Conservation (phyloP, 2,888 invertebrate species). For the Belgica antarctica region DNA sequence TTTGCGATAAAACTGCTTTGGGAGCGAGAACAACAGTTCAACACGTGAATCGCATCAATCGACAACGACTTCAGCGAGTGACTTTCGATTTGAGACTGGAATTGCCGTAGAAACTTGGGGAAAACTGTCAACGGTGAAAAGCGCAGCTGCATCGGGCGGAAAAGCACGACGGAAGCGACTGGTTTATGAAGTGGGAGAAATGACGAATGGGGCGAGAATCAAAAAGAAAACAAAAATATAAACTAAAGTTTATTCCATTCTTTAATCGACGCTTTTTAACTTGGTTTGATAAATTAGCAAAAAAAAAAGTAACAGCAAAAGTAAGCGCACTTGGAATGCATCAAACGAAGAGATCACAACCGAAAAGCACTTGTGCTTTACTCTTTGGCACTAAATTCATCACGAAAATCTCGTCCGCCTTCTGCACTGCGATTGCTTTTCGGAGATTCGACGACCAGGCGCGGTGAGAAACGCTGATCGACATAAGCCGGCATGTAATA, state of each 20-base stretch:
- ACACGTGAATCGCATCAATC: too few relatives aligned
- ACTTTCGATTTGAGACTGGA: too few relatives aligned
- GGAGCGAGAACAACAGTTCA: too few relatives aligned
- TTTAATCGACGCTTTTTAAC: neutral
- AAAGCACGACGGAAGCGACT: neutral
- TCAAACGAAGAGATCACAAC: neutral
- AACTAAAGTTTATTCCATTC: conserved; percentile 1
- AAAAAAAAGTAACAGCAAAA: neutral
- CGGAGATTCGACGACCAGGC: neutral
- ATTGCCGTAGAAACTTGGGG: too few relatives aligned
- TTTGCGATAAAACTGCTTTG: too few relatives aligned
- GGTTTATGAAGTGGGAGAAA: too few relatives aligned
- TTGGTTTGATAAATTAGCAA: neutral
- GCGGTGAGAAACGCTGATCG: conserved; percentile 1
- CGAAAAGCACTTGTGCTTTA: neutral
- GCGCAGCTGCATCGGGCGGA: neutral
- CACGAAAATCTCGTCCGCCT: too few relatives aligned
- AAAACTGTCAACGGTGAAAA: neutral
- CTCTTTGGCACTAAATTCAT: conserved; percentile 7
- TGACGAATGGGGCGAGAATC: too few relatives aligned
- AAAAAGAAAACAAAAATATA: conserved; percentile 3
- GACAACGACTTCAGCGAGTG: too few relatives aligned
- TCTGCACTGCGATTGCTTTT: neutral
- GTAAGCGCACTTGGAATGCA: conserved; percentile 25
- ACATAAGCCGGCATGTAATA: conserved; percentile 10